Percentiles rank a stretch among this genome's conserved stretches.
These are phyloP conservation scores for Apamea sordens DNA, from an alignment of 2,888 invertebrate species.

Conservation along the genomic window DNA sequence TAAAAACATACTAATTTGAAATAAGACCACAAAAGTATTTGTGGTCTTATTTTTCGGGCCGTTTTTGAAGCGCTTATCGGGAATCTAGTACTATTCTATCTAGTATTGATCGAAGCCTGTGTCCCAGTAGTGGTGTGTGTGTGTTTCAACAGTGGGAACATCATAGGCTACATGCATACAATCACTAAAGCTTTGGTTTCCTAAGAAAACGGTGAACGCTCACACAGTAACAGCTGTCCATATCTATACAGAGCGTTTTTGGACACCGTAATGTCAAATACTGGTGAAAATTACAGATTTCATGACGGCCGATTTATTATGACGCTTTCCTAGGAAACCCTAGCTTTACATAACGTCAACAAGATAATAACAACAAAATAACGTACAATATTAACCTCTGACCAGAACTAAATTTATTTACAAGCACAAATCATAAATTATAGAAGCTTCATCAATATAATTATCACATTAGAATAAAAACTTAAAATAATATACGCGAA, in stretches of 20 bases:
- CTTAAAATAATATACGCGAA: slow-evolving; percentile 36
- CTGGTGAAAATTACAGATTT: background rate
- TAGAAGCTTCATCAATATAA: slow-evolving; percentile 42
- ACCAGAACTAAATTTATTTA: slow-evolving; percentile 40
- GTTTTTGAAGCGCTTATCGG: too few relatives aligned
- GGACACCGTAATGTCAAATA: background rate
- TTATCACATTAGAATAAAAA: slow-evolving; percentile 36
- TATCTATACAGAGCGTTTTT: too few relatives aligned
- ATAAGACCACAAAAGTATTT: too few relatives aligned
- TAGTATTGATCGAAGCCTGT: too few relatives aligned
- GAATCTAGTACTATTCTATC: too few relatives aligned
- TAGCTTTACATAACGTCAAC: slow-evolving; percentile 8
- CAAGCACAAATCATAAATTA: slow-evolving; percentile 34
- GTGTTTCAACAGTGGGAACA: too few relatives aligned
- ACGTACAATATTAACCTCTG: slow-evolving; percentile 41
- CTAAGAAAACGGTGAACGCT: too few relatives aligned
- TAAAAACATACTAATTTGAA: too few relatives aligned
- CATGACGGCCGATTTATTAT: background rate
- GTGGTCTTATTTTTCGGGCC: too few relatives aligned
- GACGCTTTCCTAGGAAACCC: background rate
- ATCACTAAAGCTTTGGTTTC: too few relatives aligned
- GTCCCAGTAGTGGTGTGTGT: too few relatives aligned
- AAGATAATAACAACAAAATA: slow-evolving; percentile 14
- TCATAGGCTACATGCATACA: background rate
- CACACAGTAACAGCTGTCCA: too few relatives aligned